Evolutionary conservation across 2,113 vertebrate species (phyloP), one percentile per base, ranked within the genome.

Genomic region (Mionectes macconnelli): DNA sequence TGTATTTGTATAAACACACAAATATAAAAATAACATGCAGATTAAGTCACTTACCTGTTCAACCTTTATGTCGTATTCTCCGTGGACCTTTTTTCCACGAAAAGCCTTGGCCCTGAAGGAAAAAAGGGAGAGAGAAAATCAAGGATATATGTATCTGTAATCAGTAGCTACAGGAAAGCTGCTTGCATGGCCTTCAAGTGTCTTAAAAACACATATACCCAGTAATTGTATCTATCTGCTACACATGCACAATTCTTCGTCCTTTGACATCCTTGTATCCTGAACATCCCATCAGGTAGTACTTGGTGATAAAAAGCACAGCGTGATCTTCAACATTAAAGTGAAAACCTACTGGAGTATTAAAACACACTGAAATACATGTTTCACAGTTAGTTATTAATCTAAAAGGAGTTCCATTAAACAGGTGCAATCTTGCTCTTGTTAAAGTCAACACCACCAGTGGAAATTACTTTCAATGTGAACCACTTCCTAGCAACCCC

Each of bases 41-140:
- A 31, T 10, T 15, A 39, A 87, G 35, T 7, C 14, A 93, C 10
- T 97, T 98, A 99, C 99, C 99, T 99, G 99, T 90, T 99, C 99
- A 90, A 99, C 98, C 97, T 98, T 99, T 98, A 99, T 98, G 92
- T 99, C 99, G 47, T 98, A 99, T 90, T 99, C 99, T 56, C 99
- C 99, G 83, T 98, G 98, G 93, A 99, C 84, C 96, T 99, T 99
- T 97, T 99, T 99, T 35, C 99, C 99, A 81, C 99, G 98, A 94
- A 99, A 99, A 95, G 99, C 98, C 97, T 99, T 99, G 94, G 98
- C 97, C 99, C 99, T 99, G 96, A 18, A 97, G 95, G 88, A 92
- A 94, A 82, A 94, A 95, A 67, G 44, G 55, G 18, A 84, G 20
- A 87, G 8, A 89, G 10, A 77, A 73, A 90, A 73, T 93, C 40